Base-by-base conservation (phyloP, 2,888 invertebrate genomes). In the Sminthurinus aureus region DNA sequence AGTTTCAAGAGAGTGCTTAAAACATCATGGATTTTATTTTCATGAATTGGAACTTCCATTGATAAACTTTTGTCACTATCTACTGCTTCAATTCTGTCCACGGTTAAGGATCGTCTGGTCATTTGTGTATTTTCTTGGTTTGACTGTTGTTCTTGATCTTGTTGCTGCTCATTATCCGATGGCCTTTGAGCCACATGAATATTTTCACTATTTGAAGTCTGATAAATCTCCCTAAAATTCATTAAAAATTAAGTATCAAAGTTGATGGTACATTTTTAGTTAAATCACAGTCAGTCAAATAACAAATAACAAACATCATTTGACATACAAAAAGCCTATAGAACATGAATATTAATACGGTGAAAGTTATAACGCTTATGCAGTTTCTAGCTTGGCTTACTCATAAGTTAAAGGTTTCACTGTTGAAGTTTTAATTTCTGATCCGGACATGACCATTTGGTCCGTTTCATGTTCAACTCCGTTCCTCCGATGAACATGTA, bases 41-140 rank as follows among this genome's bases (percentile, higher is more conserved):
- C 86, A 78, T 87, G 87, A 81, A 88, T 87, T 69, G 88, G 88
- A 20, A 86, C 85, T 75, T 88, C 88, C 88, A 88, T 88, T 81
- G 87, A 87, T 4, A 85, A 81, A 69, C 87, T 88, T 85, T 88
- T 88, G 80, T 85, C 85, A 73, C 82, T 85, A n/a, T 79, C 79
- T 26, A 86, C 86, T 0, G 38, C 75, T 13, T 76, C 76, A 0
- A 58, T 76, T 73, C n/a, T n/a, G 20, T 73, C 58, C 15, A 15
- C 58, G 0, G 15, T 71, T 76, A 24, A 26, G 9, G 38, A 75
- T 81, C 20, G 22, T 73, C n/a, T 67, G 13, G 38, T 69, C 38
- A 26, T 79, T 79, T 51, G 79, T n/a, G 22, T 22, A 64, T 26
- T 9, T 66, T 26, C n/a, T 3, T 0, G 26, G 1, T 15, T n/a